phyloP scores from a whole-genome alignment of 92 coral and sea anemone genomes.

The Zoanthus solanderi region DNA sequence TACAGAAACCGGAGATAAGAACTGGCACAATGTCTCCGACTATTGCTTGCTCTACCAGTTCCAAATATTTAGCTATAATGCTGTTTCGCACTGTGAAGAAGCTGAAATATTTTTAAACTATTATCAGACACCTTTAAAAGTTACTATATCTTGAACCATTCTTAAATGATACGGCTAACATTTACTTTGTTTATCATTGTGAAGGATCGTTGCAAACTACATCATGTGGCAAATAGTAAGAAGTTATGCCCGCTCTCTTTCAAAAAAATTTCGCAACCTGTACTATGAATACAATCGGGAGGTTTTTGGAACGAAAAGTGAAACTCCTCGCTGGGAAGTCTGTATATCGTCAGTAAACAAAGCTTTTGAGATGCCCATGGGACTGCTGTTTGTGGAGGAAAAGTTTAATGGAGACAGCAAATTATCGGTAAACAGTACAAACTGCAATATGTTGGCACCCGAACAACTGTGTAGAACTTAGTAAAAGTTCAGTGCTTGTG shows the following conservation, averaged over 20 bases:
- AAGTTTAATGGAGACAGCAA: slow-evolving; percentile 84
- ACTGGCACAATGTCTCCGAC: too few species aligned
- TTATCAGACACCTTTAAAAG: too few species aligned
- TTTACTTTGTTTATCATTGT: neutral
- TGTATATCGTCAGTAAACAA: slow-evolving; percentile 74
- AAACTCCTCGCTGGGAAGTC: slow-evolving; percentile 92
- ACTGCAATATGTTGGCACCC: too few species aligned
- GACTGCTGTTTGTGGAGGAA: slow-evolving; percentile 81
- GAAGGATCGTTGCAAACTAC: slow-evolving; percentile 87
- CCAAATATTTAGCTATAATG: too few species aligned
- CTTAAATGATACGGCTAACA: too few species aligned
- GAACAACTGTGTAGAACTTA: too few species aligned
- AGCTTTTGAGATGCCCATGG: slow-evolving; percentile 93
- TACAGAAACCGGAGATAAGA: too few species aligned
- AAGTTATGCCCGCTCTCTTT: slow-evolving; percentile 59
- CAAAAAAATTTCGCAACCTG: slow-evolving; percentile 63
- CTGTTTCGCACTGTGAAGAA: too few species aligned
- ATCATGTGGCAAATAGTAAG: slow-evolving; percentile 94
- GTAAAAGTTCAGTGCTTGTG: too few species aligned
- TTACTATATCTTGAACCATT: too few species aligned
- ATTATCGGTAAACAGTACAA: slow-evolving; percentile 63
- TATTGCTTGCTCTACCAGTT: too few species aligned
- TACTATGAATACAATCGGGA: slow-evolving; percentile 59
- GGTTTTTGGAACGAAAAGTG: slow-evolving; percentile 69
- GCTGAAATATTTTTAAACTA: too few species aligned